A percentile compares a stretch with the other conserved stretches of the same genome.
Evolutionary conservation across 1,140 invertebrate species (phyloP).

Genomic region (Aradophagus sp.): DNA sequence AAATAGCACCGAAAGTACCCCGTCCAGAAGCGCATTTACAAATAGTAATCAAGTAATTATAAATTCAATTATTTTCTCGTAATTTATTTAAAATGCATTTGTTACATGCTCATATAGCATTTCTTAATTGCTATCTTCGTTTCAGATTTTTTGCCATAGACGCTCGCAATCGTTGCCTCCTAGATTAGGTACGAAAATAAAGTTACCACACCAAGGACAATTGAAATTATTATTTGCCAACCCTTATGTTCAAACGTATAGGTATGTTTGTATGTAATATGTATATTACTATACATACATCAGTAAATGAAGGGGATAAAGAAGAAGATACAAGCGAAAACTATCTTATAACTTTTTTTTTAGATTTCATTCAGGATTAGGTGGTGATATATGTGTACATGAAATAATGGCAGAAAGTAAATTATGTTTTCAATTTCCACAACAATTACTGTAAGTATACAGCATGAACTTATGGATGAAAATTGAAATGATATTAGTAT

Average conservation of each 20-base stretch:
- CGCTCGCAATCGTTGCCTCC: slow-evolving; percentile 90
- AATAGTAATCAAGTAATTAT: slow-evolving; percentile 61
- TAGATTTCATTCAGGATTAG: slow-evolving; percentile 89
- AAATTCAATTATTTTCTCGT: background rate
- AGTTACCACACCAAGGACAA: slow-evolving; percentile 85
- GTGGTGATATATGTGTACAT: slow-evolving; percentile 92
- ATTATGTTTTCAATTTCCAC: slow-evolving; percentile 89
- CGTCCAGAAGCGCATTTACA: slow-evolving; percentile 75
- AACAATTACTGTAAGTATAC: slow-evolving; percentile 88
- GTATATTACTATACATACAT: background rate
- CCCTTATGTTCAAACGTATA: slow-evolving; percentile 87
- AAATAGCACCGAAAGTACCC: slow-evolving; percentile 83
- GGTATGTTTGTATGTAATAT: slow-evolving; percentile 62
- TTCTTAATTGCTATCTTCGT: too few species aligned
- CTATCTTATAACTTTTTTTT: slow-evolving; percentile 8
- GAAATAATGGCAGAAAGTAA: slow-evolving; percentile 95
- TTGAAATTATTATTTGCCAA: slow-evolving; percentile 85
- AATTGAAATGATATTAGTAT: too few species aligned
- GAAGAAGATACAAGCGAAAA: too few species aligned
- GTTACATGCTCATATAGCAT: too few species aligned
- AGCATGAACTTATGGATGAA: too few species aligned
- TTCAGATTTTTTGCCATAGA: slow-evolving; percentile 81
- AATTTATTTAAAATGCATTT: background rate
- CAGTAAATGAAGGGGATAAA: too few species aligned
- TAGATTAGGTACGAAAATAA: slow-evolving; percentile 85